Percentiles rank a stretch among this genome's conserved stretches.
Evolutionary conservation across 2,888 invertebrate species (phyloP).

Genomic region (Caenorhabditis sp.): DNA sequence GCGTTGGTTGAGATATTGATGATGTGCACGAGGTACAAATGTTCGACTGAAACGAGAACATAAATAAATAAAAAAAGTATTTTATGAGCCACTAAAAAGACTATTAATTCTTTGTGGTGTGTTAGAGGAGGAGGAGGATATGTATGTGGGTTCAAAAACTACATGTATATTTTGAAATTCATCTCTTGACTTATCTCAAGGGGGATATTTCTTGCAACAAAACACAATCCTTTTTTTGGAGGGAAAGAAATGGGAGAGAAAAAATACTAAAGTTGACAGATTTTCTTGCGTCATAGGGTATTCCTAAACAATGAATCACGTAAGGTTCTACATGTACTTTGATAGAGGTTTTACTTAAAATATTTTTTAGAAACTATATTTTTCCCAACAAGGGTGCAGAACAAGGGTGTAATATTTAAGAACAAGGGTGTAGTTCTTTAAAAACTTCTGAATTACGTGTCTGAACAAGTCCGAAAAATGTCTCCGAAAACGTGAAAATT

Average conservation of each 20-base stretch:
- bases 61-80: slow-evolving; percentile 1
- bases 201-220: background rate
- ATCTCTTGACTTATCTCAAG: background rate
- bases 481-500: no score
- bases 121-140: background rate
- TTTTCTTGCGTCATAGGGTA: background rate
- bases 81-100: background rate
- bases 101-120: background rate
- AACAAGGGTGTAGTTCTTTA: no score
- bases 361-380: no score
- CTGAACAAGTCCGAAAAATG: no score
- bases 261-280: background rate
- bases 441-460: no score
- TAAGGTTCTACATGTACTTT: no score
- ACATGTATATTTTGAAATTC: background rate
- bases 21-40: slow-evolving; percentile 42
- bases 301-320: no score
- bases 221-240: no score
- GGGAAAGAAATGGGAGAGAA: no score
- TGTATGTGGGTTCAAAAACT: background rate
- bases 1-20: slow-evolving; percentile 17
- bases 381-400: no score
- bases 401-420: no score
- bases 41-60: slow-evolving; percentile 16
- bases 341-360: no score